These are phyloP conservation scores for human DNA, from an alignment of 2,113 vertebrate genomes.

Conservation along the genomic window DNA sequence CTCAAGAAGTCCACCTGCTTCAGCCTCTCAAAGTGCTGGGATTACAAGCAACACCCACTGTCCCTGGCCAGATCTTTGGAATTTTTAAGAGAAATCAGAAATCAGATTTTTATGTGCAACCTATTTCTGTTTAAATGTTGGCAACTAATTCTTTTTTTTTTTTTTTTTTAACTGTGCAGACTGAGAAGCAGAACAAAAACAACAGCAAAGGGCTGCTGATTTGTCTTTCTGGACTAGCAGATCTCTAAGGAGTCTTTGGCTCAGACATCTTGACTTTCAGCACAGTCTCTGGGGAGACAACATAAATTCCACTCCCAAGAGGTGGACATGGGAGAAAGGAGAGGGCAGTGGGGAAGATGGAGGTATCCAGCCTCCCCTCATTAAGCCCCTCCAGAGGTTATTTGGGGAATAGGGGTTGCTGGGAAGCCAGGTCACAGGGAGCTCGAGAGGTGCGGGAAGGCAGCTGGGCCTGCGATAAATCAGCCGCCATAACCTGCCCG, in stretches of 20 bases:
- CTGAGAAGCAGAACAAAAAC: slow-evolving; percentile 57
- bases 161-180: background rate
- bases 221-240: background rate
- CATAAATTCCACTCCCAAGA: background rate
- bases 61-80: background rate
- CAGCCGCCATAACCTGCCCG: background rate
- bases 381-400: background rate
- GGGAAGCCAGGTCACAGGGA: background rate
- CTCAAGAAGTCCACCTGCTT: too few species aligned
- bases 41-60: too few species aligned
- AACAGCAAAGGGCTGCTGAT: background rate
- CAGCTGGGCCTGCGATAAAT: background rate
- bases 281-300: background rate
- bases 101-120: background rate
- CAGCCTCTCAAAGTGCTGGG: too few species aligned
- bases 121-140: slow-evolving; percentile 18
- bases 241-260: background rate
- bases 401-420: background rate
- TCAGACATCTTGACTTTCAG: background rate
- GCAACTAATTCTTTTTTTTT: background rate
- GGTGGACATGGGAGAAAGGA: background rate
- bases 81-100: background rate
- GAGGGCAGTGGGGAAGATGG: background rate
- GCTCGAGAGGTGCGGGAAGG: background rate
- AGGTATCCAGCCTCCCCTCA: background rate